Base-by-base conservation (phyloP, 2,888 invertebrate species). In the Patella caerulea region DNA sequence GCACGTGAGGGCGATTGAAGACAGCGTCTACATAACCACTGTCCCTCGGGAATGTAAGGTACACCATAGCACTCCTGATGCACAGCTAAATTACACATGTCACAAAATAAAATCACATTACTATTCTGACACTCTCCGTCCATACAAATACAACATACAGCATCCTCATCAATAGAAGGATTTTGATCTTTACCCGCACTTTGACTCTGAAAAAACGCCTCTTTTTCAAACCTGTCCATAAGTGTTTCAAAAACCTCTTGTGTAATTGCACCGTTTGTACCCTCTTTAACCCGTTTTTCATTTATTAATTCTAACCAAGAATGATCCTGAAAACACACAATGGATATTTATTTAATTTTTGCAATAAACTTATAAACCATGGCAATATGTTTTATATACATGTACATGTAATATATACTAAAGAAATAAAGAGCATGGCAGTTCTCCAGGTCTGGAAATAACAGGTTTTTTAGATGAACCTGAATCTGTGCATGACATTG, bases 121-220 rank as follows among this genome's bases (percentile, higher is more conserved):
- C 97, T 97, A 92, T 99, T 99, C 92, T 98, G 97, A 91, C 98
- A 99, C 91, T 99, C 99, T 2, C 98, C 99, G 88, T 99, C 99
- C 95, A 97, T 96, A 91, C 99, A 99, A 86, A 99, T 98, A 89
- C 98, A 98, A 91, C 99, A 99, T 0, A 99, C 98, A 0, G 99
- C 99, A 92, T 99, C 98, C 88, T 98, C 98, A 87, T 98, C 98
- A 9, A 90, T 96, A 0, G 97, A 95, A 0, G 96, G 95, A 24
- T 95, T 94, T 5, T 91, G 91, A 81, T 93, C 93, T 84, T 93
- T 92, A 12, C 93, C 93, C 59, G 91, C 91, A 52, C 91, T 92
- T 87, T 93, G 93, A 81, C 89, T 88, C 79, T 89, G 89, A 76
- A 89, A 89, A 76, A 87, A 88, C 0, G 98, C 98, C 91, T 98